phyloP scores from a whole-genome alignment of 2,797 vertebrate species.

The Enoplosus armatus region DNA sequence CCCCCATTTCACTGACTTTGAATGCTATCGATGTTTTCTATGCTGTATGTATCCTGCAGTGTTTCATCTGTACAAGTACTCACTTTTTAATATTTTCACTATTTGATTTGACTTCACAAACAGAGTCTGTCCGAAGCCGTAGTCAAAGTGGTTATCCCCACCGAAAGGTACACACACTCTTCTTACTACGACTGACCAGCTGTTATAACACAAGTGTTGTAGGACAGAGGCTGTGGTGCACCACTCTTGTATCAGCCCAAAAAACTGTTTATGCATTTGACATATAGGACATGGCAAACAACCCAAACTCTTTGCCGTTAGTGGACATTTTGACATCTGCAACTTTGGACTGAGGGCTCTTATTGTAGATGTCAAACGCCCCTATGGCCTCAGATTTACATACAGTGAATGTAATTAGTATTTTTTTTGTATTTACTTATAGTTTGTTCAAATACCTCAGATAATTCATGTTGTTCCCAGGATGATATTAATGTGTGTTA shows the following conservation, averaged over 20 bases:
- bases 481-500: slow-evolving; percentile 16
- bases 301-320: not conserved
- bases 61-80: slow-evolving; percentile 84
- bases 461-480: slow-evolving; percentile 12
- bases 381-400: slow-evolving; percentile 23
- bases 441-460: slow-evolving; percentile 3
- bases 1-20: slow-evolving; percentile 57
- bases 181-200: slow-evolving; percentile 79
- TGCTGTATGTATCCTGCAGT: slow-evolving; percentile 84
- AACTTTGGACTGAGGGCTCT: slow-evolving; percentile 12
- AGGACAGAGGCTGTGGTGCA: slow-evolving; percentile 62
- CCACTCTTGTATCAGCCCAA: slow-evolving; percentile 45
- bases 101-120: slow-evolving; percentile 89
- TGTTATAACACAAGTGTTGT: slow-evolving; percentile 71
- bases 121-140: slow-evolving; percentile 91
- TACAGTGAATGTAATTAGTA: not conserved
- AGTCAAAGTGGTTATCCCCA: slow-evolving; percentile 92
- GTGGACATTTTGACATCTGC: slow-evolving; percentile 33
- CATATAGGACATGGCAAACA: slow-evolving; percentile 1
- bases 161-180: slow-evolving; percentile 89
- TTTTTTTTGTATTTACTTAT: not conserved
- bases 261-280: no score
- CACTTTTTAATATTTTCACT: slow-evolving; percentile 85
- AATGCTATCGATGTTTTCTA: slow-evolving; percentile 70
- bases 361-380: slow-evolving; percentile 21